These are phyloP conservation scores for Bufo gargarizans DNA, from an alignment of 2,113 vertebrate species.

Conservation along the genomic window DNA sequence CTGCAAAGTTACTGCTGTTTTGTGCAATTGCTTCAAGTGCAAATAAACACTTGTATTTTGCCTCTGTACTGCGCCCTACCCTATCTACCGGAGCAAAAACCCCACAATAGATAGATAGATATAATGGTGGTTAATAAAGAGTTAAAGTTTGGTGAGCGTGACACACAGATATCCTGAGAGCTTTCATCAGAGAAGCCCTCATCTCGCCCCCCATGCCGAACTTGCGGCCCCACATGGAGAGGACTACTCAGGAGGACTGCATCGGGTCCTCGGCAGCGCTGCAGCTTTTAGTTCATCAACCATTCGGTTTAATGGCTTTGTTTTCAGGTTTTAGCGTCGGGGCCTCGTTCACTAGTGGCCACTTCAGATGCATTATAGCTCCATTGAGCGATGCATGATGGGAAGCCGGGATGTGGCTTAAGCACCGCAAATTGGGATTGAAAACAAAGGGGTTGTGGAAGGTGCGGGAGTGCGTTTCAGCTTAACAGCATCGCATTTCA, in stretches of 20 bases:
- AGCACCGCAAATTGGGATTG: not conserved
- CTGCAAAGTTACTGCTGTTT: no score
- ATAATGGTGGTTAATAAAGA: not conserved
- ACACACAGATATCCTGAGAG: conserved; percentile 52
- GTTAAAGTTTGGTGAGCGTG: not conserved
- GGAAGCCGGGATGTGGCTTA: not conserved
- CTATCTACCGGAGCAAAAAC: no score
- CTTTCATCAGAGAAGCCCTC: conserved; percentile 64
- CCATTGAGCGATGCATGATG: conserved; percentile 12
- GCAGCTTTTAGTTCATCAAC: conserved; percentile 55
- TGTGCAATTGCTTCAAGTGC: no score
- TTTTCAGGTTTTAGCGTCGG: conserved; percentile 53
- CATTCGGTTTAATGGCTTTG: conserved; percentile 28
- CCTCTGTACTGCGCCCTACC: no score
- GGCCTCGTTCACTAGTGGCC: conserved; percentile 29
- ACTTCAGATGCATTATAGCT: conserved; percentile 5
- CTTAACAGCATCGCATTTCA: not conserved
- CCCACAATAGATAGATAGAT: no score
- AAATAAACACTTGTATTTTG: no score
- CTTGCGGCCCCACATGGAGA: conserved; percentile 59
- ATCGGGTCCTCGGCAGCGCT: conserved; percentile 51
- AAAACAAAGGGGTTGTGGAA: not conserved
- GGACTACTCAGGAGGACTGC: conserved; percentile 47
- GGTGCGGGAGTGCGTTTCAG: not conserved
- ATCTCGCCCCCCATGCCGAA: conserved; percentile 63